These are phyloP conservation scores for Darevskia nairensis DNA, from an alignment of 2,797 vertebrate species.

Conservation along the genomic window DNA sequence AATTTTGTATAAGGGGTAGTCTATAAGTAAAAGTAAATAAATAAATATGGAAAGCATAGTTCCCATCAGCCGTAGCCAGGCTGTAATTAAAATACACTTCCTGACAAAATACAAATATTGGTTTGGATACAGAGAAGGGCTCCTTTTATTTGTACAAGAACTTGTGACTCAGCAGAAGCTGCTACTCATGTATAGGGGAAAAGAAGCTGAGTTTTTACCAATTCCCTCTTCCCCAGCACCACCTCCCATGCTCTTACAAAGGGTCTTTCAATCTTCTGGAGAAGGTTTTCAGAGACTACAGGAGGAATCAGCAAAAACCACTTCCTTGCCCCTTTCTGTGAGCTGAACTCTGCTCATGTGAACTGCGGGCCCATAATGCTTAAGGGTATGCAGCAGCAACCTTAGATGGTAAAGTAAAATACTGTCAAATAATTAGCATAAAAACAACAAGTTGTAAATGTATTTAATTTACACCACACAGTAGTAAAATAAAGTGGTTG, in stretches of 20 bases:
- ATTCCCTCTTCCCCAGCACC: no score
- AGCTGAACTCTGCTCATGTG: neutral
- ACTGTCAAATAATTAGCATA: conserved; percentile 30
- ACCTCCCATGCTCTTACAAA: no score
- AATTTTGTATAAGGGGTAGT: no score
- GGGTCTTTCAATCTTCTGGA: neutral
- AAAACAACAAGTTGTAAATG: conserved; percentile 32
- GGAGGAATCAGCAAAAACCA: neutral
- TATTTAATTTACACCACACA: conserved; percentile 42
- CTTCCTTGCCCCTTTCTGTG: neutral
- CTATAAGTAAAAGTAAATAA: no score
- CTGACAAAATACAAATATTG: no score
- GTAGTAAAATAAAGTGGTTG: conserved; percentile 17
- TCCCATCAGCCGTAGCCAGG: no score
- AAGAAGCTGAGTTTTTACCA: no score
- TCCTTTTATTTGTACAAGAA: neutral
- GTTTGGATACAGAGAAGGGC: neutral
- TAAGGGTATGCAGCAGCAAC: neutral
- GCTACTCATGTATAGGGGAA: neutral
- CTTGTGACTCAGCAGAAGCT: neutral
- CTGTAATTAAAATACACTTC: no score
- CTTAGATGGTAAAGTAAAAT: conserved; percentile 16
- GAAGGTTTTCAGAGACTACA: neutral
- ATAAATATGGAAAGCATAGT: no score
- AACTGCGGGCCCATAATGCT: neutral